These are phyloP conservation scores for Epicampocera succincta DNA, from an alignment of 2,888 invertebrate genomes.

Conservation along the genomic window DNA sequence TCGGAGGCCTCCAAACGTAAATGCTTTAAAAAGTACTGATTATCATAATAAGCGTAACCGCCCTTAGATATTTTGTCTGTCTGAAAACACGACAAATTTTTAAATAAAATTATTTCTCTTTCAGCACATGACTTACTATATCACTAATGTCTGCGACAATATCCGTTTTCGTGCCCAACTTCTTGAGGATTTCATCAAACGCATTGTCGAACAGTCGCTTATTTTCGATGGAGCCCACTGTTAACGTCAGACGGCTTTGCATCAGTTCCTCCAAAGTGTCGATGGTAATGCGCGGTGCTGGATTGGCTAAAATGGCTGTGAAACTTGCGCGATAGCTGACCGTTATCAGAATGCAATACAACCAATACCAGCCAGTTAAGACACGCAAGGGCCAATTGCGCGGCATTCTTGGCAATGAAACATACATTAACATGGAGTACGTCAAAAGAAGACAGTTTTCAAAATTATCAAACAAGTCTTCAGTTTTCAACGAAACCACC, in stretches of 20 bases:
- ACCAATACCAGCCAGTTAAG: slow-evolving; percentile 93
- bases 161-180: slow-evolving; percentile 87
- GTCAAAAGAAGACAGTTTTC: slow-evolving; percentile 90
- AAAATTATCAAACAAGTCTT: slow-evolving; percentile 87
- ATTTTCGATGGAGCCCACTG: slow-evolving; percentile 88
- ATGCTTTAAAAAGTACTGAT: slow-evolving; percentile 86
- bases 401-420: slow-evolving; percentile 89
- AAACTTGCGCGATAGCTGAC: slow-evolving; percentile 92
- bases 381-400: slow-evolving; percentile 90
- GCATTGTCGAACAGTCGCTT: slow-evolving; percentile 88
- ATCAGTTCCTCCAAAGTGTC: slow-evolving; percentile 88
- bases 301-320: slow-evolving; percentile 91
- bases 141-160: slow-evolving; percentile 84
- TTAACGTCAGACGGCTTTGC: slow-evolving; percentile 85
- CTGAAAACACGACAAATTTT: slow-evolving; percentile 68
- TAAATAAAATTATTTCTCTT: too few species aligned
- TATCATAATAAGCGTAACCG: slow-evolving; percentile 90
- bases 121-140: slow-evolving; percentile 82
- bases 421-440: slow-evolving; percentile 90
- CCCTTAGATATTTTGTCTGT: slow-evolving; percentile 86
- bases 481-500: slow-evolving; percentile 42
- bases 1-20: slow-evolving; percentile 84
- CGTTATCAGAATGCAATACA: slow-evolving; percentile 90
- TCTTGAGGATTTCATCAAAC: slow-evolving; percentile 85
- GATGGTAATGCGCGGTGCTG: slow-evolving; percentile 89